Evolutionary conservation across 2,888 invertebrate species (phyloP), one percentile per base, ranked within the genome.

Genomic region (Meteorus colon): DNA sequence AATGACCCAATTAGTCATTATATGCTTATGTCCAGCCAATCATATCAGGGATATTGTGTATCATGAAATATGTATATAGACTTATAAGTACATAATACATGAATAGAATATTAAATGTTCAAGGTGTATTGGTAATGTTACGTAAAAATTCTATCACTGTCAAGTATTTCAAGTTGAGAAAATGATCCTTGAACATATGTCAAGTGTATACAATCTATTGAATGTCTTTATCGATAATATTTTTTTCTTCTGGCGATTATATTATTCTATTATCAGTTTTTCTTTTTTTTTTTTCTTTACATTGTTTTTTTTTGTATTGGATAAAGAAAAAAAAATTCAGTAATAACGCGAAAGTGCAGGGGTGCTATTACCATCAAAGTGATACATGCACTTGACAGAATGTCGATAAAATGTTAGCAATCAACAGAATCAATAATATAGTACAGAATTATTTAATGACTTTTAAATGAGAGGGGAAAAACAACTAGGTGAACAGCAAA

Each of bases 391-490:
- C 41, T 41, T 41, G 55, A 55, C 59, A 60, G 59, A 60, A 24
- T n/a, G 24, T 60, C 24, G 59, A 60, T 60, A 24, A 24, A 60
- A 60, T 27, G 12, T 62, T 62, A 31, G 12, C n/a, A 62, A 62
- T 62, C n/a, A 31, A 41, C 41, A 12, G 41, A 41, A 41, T 41
- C 41, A 41, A 41, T 41, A 48, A 48, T 48, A 48, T 48, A 8
- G n/a, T 8, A 0, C 19, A 19, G 62, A 12, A 62, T 31, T 62
- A 31, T 62, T 62, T 65, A 65, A 41, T 65, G 63, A 65, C 34
- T 31, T 34, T 65, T 37, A n/a, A 48, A 48, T 48, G 29, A 65
- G 63, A 19, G n/a, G 63, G 34, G n/a, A 34, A 65, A 34, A 65
- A n/a, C 2, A n/a, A 48, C 16, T 48, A 16, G 19, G 19, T 19